Evolutionary conservation across 92 coral and sea anemone genomes (phyloP), one percentile per base, ranked within the genome.

Genomic region (Actinernus sp.): DNA sequence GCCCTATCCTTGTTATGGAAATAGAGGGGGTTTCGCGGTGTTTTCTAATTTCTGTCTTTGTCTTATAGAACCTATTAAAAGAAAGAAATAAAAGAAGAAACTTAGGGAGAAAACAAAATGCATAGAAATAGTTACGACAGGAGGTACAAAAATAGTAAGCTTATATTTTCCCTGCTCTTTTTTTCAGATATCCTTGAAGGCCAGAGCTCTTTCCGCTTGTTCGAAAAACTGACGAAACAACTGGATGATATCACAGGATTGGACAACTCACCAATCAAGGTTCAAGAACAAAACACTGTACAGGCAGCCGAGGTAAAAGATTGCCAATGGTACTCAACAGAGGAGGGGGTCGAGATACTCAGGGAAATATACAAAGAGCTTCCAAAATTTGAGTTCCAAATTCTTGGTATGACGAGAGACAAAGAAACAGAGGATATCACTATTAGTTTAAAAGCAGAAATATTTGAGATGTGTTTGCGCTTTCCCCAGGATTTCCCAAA

Each of bases 161-260:
- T 36, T 36, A 14, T 36, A 14, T 36, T 6, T 14, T 36, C 41
- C 7, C 0, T 26, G n/a, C 3, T 9, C 25, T 12, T 9, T 17
- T 51, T 25, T 31, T 9, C 58, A 51, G 58, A 51, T 12, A 51
- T 51, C 30, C 58, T 51, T 18, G 30, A 51, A 51, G 58, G 58
- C 19, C 58, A 51, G 58, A 51, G 58, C 30, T 31, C 58, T 1
- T 51, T 51, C 30, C 34, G 58, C 13, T 9, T 25, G 10, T 25
- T n/a, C 9, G 17, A 51, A 51, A 31, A 31, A 6, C 30, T 51
- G 17, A 51, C 32, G 3, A 25, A 26, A 20, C 14, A 6, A 12
- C 58, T 51, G 10, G 2, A 7, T 0, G 0, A 43, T n/a, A 43
- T 14, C 16, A 43, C 49, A 5, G 0, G 49, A n/a, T 7, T 8